Evolutionary conservation across 2,888 invertebrate species (phyloP).

Genomic region (Tenodera sinensis): DNA sequence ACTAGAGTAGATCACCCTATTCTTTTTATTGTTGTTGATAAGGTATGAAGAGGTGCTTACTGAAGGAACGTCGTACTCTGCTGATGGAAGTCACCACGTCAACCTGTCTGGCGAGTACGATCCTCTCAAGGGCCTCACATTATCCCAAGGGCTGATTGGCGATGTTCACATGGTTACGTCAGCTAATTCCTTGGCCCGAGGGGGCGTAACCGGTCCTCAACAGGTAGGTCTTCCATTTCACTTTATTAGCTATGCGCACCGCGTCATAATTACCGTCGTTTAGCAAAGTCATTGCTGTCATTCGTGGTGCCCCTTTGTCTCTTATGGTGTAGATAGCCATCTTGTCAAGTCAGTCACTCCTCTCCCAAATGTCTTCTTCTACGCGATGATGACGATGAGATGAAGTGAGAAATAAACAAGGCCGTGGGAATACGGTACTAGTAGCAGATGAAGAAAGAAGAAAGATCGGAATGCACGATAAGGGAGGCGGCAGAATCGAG

Average conservation of each 20-base stretch:
- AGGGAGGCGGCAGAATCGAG: background rate
- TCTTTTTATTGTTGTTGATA: too few species aligned
- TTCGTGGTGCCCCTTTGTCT: background rate
- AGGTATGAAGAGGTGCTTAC: too few species aligned
- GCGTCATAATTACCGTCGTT: background rate
- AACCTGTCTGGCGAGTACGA: too few species aligned
- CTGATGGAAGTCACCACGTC: too few species aligned
- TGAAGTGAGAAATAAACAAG: background rate
- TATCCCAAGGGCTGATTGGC: too few species aligned
- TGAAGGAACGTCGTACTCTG: too few species aligned
- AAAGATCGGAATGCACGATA: background rate
- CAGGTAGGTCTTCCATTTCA: background rate
- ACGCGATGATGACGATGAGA: background rate
- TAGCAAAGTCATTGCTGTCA: background rate
- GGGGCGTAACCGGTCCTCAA: background rate
- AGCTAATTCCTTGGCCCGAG: conserved; percentile 1
- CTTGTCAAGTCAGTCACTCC: background rate
- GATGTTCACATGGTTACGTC: conserved; percentile 12
- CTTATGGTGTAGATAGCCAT: background rate
- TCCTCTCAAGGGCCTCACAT: too few species aligned
- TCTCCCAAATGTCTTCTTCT: background rate
- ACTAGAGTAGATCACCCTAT: too few species aligned
- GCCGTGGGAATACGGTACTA: background rate
- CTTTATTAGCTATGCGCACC: background rate
- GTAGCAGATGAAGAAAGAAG: background rate